phyloP scores from a whole-genome alignment of 2,797 vertebrate species.

The Sibirionetta formosa region DNA sequence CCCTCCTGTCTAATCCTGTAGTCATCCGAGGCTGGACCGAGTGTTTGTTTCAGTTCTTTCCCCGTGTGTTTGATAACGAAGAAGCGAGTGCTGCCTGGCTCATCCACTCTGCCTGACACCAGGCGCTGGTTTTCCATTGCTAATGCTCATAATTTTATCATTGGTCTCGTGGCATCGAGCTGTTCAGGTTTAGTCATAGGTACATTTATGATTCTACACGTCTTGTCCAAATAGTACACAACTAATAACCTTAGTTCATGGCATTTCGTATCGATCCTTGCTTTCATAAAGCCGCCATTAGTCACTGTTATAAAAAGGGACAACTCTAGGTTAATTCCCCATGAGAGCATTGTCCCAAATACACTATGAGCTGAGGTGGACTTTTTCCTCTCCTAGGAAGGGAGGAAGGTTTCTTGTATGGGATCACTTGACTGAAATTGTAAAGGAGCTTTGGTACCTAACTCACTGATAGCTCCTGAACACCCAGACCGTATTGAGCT shows the following conservation, averaged over 20 bases:
- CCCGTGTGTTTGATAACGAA: not conserved
- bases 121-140: not conserved
- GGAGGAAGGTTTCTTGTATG: too few species aligned
- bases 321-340: not conserved
- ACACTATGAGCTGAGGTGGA: not conserved
- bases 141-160: not conserved
- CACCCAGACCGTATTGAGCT: not conserved
- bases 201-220: not conserved
- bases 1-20: not conserved
- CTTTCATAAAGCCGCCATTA: not conserved
- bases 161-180: not conserved
- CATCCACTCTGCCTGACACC: not conserved
- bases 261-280: not conserved
- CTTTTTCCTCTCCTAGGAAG: not conserved
- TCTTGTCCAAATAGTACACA: not conserved
- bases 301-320: not conserved
- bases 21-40: not conserved
- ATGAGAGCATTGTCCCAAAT: not conserved
- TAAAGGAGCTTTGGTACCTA: not conserved
- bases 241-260: conserved; percentile 14
- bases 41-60: not conserved
- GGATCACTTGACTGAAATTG: not conserved
- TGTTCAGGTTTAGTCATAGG: not conserved
- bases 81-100: not conserved
- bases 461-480: not conserved